phyloP scores from a whole-genome alignment of 2,888 invertebrate genomes.

The Gnatocerus cornutus region DNA sequence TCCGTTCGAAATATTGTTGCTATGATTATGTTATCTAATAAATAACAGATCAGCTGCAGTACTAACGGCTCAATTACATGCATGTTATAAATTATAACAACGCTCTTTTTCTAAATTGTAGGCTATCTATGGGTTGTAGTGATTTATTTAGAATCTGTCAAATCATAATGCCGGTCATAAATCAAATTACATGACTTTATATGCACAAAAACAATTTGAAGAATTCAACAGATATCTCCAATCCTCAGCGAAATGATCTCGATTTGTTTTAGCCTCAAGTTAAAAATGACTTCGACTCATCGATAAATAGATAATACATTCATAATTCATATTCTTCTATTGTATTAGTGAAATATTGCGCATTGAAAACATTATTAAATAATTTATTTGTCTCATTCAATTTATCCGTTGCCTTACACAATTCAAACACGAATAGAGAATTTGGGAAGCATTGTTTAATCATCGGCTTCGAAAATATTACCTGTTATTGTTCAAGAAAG shows the following conservation, averaged over 20 bases:
- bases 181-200: slow-evolving; percentile 48
- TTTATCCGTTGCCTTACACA: slow-evolving; percentile 31
- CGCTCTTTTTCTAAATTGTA: slow-evolving; percentile 51
- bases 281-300: slow-evolving; percentile 34
- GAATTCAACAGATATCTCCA: slow-evolving; percentile 22
- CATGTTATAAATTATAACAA: slow-evolving; percentile 36
- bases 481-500: slow-evolving; percentile 6
- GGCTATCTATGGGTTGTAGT: slow-evolving; percentile 50
- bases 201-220: slow-evolving; percentile 36
- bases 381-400: slow-evolving; percentile 34
- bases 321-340: slow-evolving; percentile 42
- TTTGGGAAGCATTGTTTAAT: slow-evolving; percentile 2
- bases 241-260: slow-evolving; percentile 9
- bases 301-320: slow-evolving; percentile 42
- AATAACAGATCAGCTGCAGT: slow-evolving; percentile 38
- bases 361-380: slow-evolving; percentile 40
- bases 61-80: slow-evolving; percentile 41
- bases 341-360: slow-evolving; percentile 43
- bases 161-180: slow-evolving; percentile 53
- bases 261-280: slow-evolving; percentile 25
- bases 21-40: slow-evolving; percentile 35
- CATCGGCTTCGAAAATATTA: not conserved
- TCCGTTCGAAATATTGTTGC: slow-evolving; percentile 9
- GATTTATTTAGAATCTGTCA: slow-evolving; percentile 56
- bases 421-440: slow-evolving; percentile 13